Percentiles rank a stretch among this genome's conserved stretches.
Conservation (phyloP, 2,113 vertebrate genomes). For the Plestiodon gilberti region DNA sequence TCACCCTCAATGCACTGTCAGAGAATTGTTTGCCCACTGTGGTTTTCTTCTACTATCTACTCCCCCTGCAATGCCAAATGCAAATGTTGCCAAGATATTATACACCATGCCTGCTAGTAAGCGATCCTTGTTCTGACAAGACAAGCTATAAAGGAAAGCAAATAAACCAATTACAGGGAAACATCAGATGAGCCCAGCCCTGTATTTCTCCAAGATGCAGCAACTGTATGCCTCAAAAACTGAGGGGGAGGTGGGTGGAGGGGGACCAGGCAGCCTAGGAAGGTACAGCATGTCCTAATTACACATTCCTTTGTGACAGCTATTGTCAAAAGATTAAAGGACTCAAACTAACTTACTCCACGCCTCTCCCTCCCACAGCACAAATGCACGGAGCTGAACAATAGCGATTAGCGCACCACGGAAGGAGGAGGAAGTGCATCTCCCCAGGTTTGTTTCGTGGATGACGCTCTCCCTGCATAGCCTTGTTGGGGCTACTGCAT, state of each 20-base stretch:
- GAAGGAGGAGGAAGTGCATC: constrained; percentile 17
- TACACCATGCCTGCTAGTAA: not conserved
- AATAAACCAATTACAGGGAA: constrained; percentile 37
- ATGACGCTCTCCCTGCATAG: not conserved
- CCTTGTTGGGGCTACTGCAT: not conserved
- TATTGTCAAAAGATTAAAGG: constrained; percentile 52
- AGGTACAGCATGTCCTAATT: constrained; percentile 51
- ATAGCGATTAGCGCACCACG: not conserved
- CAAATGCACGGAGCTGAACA: not conserved
- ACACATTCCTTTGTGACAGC: constrained; percentile 46
- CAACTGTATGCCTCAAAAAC: not conserved
- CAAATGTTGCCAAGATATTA: not conserved
- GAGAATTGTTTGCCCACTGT: not conserved
- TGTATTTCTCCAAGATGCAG: not conserved
- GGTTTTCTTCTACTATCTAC: not conserved
- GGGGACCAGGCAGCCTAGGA: not conserved
- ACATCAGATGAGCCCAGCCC: not conserved
- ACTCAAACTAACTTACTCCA: constrained; percentile 19
- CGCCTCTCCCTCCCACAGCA: not conserved
- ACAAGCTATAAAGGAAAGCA: constrained; percentile 44
- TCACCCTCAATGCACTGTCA: not conserved
- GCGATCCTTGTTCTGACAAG: constrained; percentile 26
- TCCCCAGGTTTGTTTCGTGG: not conserved
- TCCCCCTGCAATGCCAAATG: not conserved
- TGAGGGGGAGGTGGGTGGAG: not conserved